Evolutionary conservation across 2,888 invertebrate genomes (phyloP).

Genomic region (Perizoma flavofasciatum): DNA sequence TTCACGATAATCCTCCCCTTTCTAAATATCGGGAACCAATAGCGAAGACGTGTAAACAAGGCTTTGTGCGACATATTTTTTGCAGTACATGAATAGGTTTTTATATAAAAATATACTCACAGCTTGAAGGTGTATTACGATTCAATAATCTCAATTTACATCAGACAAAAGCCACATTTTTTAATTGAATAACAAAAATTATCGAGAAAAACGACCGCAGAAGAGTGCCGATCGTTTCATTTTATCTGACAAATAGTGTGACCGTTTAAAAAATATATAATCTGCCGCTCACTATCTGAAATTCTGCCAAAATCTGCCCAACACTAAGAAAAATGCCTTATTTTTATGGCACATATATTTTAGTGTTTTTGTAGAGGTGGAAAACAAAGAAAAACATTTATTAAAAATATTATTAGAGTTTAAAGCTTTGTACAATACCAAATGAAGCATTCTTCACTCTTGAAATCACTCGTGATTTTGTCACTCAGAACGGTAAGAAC

Average conservation of each 20-base stretch:
- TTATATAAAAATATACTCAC: slow-evolving; percentile 56
- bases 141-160: slow-evolving; percentile 59
- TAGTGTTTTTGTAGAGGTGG: too few relatives aligned
- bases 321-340: too few relatives aligned
- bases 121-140: slow-evolving; percentile 51
- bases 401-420: too few relatives aligned
- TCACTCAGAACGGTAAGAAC: too few relatives aligned
- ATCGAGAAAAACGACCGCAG: slow-evolving; percentile 59
- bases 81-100: slow-evolving; percentile 20
- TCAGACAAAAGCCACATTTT: slow-evolving; percentile 66
- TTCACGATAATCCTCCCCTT: slow-evolving; percentile 73
- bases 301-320: too few relatives aligned
- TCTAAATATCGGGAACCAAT: slow-evolving; percentile 66
- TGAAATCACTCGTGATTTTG: too few relatives aligned
- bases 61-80: slow-evolving; percentile 49
- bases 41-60: slow-evolving; percentile 80
- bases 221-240: slow-evolving; percentile 59
- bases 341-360: too few relatives aligned
- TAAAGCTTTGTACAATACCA: too few relatives aligned
- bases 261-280: too few relatives aligned
- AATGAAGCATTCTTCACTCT: too few relatives aligned
- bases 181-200: slow-evolving; percentile 68
- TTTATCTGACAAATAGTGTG: slow-evolving; percentile 47
- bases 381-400: too few relatives aligned
- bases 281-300: too few relatives aligned